Evolutionary conservation across 2,797 vertebrate genomes (phyloP).

Genomic region (Takifugu ocellatus): DNA sequence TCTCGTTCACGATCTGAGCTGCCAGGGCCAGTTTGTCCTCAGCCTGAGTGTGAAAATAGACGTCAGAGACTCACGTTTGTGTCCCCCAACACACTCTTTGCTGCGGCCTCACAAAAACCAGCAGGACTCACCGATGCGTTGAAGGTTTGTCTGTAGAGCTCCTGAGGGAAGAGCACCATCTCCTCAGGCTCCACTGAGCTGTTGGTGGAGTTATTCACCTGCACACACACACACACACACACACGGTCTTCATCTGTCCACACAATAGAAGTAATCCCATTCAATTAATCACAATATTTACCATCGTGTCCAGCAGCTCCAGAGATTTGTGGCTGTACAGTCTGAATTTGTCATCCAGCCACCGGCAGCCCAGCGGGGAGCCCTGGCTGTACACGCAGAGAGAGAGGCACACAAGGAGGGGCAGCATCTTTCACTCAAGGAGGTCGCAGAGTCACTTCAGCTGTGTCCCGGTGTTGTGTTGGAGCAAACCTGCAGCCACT

Average conservation of each 20-base stretch:
- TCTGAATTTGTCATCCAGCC: conserved; percentile 56
- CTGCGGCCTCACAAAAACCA: neutral
- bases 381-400: conserved; percentile 20
- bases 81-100: no score
- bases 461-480: neutral
- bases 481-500: conserved; percentile 2
- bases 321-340: conserved; percentile 33
- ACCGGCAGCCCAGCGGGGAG: conserved; percentile 47
- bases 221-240: neutral
- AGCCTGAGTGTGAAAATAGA: conserved; percentile 31
- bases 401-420: conserved; percentile 20
- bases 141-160: conserved; percentile 47
- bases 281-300: conserved; percentile 19
- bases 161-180: conserved; percentile 39
- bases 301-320: conserved; percentile 48
- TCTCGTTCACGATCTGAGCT: conserved; percentile 51
- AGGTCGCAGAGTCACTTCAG: neutral
- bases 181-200: conserved; percentile 19
- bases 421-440: conserved; percentile 26
- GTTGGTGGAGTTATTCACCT: conserved; percentile 25
- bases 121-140: conserved; percentile 45
- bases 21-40: conserved; percentile 48
- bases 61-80: neutral
- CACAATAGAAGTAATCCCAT: neutral
- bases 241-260: neutral